phyloP scores from a whole-genome alignment of 2,113 vertebrate species.

The Lophius piscatorius region DNA sequence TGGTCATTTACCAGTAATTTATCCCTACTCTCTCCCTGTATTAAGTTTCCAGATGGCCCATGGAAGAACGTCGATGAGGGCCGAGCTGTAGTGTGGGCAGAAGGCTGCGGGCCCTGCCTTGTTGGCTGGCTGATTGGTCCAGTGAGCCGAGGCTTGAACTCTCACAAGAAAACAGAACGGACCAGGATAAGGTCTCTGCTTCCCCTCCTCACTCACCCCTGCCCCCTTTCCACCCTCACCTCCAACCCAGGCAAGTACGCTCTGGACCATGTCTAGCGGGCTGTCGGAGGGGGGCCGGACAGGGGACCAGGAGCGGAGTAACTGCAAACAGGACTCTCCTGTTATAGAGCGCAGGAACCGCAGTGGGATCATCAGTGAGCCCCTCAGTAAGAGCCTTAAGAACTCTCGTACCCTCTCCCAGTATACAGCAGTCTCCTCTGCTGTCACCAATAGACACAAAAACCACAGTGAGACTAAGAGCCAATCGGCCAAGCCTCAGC shows the following conservation, averaged over 20 bases:
- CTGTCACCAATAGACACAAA: conserved; percentile 86
- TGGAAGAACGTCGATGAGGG: conserved; percentile 77
- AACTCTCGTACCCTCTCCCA: conserved; percentile 95
- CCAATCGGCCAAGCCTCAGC: conserved; percentile 89
- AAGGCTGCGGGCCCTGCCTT: conserved; percentile 75
- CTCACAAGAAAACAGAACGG: conserved; percentile 68
- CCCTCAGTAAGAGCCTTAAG: conserved; percentile 97
- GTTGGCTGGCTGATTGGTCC: conserved; percentile 62
- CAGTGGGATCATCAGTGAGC: conserved; percentile 97
- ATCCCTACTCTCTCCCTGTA: conserved; percentile 61
- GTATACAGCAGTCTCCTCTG: conserved; percentile 89
- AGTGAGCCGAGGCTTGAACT: conserved; percentile 61
- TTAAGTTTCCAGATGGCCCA: conserved; percentile 74
- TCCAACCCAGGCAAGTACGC: conserved; percentile 66
- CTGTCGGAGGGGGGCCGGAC: conserved; percentile 88
- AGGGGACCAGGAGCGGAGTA: conserved; percentile 85
- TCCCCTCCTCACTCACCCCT: conserved; percentile 61
- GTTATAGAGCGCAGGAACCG: conserved; percentile 91
- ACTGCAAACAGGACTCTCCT: conserved; percentile 81
- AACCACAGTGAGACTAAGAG: conserved; percentile 84
- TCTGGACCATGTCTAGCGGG: conserved; percentile 92
- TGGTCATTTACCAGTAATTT: conserved; percentile 36
- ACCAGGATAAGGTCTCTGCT: conserved; percentile 58
- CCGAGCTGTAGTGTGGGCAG: conserved; percentile 73
- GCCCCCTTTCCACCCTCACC: conserved; percentile 73